Evolutionary conservation across 1,140 invertebrate species (phyloP), one percentile per base, ranked within the genome.

Genomic region (Heliconius hewitsoni): DNA sequence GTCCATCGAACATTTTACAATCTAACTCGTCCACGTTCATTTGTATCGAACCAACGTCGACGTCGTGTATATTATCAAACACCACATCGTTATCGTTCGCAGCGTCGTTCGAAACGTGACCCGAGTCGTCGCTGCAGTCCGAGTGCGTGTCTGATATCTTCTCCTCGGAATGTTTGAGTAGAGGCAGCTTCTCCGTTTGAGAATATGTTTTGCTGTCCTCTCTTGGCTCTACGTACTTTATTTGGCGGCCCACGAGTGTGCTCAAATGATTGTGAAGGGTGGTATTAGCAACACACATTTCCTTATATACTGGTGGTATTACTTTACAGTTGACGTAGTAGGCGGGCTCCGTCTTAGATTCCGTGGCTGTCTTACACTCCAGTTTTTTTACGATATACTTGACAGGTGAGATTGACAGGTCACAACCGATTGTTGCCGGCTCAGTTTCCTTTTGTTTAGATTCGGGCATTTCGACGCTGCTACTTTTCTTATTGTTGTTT

Each of bases 31-130:
- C 89, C 3, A 83, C 86, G 73, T 81, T 84, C 39, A 52, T 82
- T 37, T 74, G 77, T 34, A 80, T 82, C 8, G 85, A 86, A 71
- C 86, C 94, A 78, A 85, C 83, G 66, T 86, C 94, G 80, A 85
- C 82, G 74, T 91, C 91, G 78, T 86, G 91, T 81, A 85, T 88
- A 82, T 86, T 90, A 82, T 94, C 91, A 76, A 91, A 93, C 16
- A 83, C 84, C 23, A 83, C 83, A 60, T 94, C 92, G 84, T 91
- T 89, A 83, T 93, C 90, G 79, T 95, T 94, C 1, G 92, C 91
- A 27, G 96, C 96, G 83, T 97, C 96, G 84, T 97, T 97, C 66
- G 97, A 97, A 76, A 97, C 97, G 91, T 97, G 97, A 71, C 97
- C 97, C 37, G 96, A 97, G 90, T 97, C 97, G 85, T 97, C 97